Base-by-base conservation (phyloP, 2,797 vertebrate genomes). In the Artibeus jamaicensis region DNA sequence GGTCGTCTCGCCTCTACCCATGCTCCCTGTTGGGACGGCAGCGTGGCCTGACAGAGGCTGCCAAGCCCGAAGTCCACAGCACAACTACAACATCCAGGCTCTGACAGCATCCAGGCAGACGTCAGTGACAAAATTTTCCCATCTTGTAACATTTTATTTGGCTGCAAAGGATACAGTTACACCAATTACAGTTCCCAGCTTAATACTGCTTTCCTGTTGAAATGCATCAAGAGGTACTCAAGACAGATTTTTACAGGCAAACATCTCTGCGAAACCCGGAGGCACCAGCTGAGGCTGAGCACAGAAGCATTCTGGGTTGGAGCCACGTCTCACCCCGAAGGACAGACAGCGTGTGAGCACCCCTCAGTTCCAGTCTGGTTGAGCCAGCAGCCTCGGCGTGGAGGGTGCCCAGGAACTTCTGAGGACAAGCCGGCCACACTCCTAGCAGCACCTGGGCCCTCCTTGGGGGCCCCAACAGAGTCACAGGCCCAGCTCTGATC, bases 271-370 rank as follows among this genome's bases (percentile, higher is more conserved):
- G 7, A 1, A 42, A 77, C 85, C 78, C 94, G 5, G 22, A 81
- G 77, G 46, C 77, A 70, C 74, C 12, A 21, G 79, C 10, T 34
- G 22, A 14, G 67, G 59, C 59, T 53, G 57, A 83, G 77, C 83
- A 32, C 55, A 88, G 77, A 91, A 78, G 57, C 32, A 19, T 12
- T 76, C 48, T n/a, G 57, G 55, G 18, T 95, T 55, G 65, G 83
- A 86, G 94, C 37, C 82, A 83, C 59, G 83, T 85, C 95, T 97
- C 88, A 84, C 77, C 89, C 34, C 73, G 91, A 95, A 76, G 70
- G 91, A 50, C 62, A n/a, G 62, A 65, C 62, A 79, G 89, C 79
- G 48, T 7, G 0, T 21, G 67, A 50, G 32, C 22, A 44, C 77
- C 85, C 50, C 82, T 73, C 44, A 24, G 78, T 29, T 55, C 59